Conservation (phyloP, 2,113 vertebrate genomes). For the Microcebus ravelobensis region DNA sequence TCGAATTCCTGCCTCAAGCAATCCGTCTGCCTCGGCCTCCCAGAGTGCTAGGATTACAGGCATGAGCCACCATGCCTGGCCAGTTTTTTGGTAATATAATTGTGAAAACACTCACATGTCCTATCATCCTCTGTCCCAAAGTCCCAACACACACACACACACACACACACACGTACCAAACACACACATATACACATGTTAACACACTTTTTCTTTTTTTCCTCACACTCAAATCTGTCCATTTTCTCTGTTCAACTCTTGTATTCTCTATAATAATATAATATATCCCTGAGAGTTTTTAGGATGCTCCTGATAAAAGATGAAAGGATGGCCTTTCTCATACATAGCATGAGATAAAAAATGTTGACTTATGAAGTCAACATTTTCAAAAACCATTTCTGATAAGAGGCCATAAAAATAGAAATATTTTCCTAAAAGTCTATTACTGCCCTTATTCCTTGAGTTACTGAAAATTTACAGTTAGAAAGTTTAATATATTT, state of each 20-base stretch:
- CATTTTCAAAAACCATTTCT: not conserved
- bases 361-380: not conserved
- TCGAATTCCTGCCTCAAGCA: too few species aligned
- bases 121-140: not conserved
- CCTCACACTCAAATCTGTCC: not conserved
- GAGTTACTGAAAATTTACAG: not conserved
- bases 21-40: too few species aligned
- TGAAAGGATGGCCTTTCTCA: not conserved
- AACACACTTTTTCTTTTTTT: not conserved
- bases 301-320: not conserved
- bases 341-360: not conserved
- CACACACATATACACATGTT: not conserved
- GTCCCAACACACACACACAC: not conserved
- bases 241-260: not conserved
- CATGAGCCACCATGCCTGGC: too few species aligned
- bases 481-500: not conserved
- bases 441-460: not conserved
- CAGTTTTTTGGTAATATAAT: not conserved
- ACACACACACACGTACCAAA: too few species aligned
- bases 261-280: not conserved
- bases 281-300: not conserved
- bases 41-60: too few species aligned
- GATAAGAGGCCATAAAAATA: not conserved
- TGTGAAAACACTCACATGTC: not conserved
- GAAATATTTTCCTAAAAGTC: not conserved